Evolutionary conservation across 2,113 vertebrate genomes (phyloP).

Genomic region (Pundamilia nyererei): DNA sequence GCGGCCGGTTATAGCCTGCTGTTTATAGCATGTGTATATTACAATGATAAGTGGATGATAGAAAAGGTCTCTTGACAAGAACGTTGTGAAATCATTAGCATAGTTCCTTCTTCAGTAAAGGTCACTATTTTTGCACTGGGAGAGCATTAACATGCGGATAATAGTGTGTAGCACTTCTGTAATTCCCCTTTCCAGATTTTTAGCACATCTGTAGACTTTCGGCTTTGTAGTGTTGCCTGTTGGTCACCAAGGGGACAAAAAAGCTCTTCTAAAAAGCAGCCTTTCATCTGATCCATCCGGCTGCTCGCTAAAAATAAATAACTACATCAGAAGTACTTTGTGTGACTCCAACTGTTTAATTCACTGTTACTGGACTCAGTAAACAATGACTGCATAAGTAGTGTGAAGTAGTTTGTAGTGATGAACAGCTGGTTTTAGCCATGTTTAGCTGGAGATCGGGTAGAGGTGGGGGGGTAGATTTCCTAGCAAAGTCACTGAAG

Average conservation of each 20-base stretch:
- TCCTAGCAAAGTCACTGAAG: not conserved
- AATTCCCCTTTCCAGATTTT: not conserved
- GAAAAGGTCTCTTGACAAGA: not conserved
- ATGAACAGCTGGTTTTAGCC: not conserved
- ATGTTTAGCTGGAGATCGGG: not conserved
- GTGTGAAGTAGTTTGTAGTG: not conserved
- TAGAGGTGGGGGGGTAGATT: not conserved
- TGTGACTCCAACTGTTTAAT: not conserved
- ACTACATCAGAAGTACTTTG: not conserved
- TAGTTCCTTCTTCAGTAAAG: not conserved
- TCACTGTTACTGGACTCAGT: not conserved
- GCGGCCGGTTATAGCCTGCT: not conserved
- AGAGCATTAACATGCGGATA: no score
- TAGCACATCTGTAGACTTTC: not conserved
- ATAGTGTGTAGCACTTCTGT: not conserved
- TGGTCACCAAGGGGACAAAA: not conserved
- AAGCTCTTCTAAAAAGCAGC: not conserved
- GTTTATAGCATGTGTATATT: not conserved
- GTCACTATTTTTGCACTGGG: not conserved
- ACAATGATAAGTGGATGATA: not conserved
- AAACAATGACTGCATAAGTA: slow-evolving; percentile 10
- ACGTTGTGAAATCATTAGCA: not conserved
- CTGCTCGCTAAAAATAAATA: not conserved
- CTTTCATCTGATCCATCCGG: not conserved
- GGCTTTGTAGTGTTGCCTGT: not conserved